phyloP scores from a whole-genome alignment of 1,140 invertebrate genomes.

The Camponotus pennsylvanicus region DNA sequence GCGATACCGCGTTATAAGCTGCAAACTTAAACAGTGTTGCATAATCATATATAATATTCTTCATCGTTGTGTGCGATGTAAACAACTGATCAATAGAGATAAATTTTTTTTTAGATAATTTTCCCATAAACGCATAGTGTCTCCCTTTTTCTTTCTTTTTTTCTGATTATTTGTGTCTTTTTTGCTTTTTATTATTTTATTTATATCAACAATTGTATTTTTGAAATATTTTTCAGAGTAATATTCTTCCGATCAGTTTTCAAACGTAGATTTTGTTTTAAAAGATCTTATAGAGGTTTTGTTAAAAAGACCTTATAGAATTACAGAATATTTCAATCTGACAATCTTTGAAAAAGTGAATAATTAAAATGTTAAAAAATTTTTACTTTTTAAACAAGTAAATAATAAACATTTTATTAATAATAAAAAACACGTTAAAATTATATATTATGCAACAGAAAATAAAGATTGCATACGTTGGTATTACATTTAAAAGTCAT shows the following conservation, averaged over 20 bases:
- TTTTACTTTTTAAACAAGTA: neutral
- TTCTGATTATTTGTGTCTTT: neutral
- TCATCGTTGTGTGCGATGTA: neutral
- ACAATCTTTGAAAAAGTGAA: neutral
- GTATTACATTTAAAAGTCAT: slow-evolving; percentile 7
- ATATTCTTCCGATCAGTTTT: neutral
- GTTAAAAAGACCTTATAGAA: neutral
- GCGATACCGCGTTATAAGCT: neutral
- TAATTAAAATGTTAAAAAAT: neutral
- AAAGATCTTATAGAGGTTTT: neutral
- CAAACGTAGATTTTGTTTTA: neutral
- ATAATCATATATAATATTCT: neutral
- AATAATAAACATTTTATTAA: neutral
- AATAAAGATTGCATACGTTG: neutral
- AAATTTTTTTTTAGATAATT: slow-evolving; percentile 7
- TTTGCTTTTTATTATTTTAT: no score
- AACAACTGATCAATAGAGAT: slow-evolving; percentile 3
- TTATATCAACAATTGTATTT: neutral
- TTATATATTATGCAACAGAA: neutral
- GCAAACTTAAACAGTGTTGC: slow-evolving; percentile 38
- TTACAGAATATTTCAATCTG: neutral
- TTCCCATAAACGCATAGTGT: neutral
- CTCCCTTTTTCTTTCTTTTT: neutral
- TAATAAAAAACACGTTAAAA: neutral
- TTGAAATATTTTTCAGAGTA: neutral